phyloP scores from a whole-genome alignment of 2,797 vertebrate genomes.

The Telmatherina bonti region DNA sequence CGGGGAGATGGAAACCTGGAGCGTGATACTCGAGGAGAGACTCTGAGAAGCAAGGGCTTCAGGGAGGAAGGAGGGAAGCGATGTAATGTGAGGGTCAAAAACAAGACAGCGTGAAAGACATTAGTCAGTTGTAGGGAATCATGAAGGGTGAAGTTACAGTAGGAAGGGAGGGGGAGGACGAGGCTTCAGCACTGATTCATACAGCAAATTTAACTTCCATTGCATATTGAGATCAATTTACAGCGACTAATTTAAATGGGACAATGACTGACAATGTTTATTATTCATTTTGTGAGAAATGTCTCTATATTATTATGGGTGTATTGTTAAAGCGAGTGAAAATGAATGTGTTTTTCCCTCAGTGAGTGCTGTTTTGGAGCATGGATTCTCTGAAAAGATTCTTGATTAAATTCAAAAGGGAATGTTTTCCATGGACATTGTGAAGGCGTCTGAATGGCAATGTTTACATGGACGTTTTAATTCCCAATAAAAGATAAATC shows the following conservation, averaged over 20 bases:
- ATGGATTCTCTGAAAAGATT: no score
- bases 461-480: no score
- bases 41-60: not conserved
- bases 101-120: conserved; percentile 34
- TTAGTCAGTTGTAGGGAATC: conserved; percentile 43
- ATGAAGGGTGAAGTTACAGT: conserved; percentile 47
- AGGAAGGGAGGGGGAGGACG: conserved; percentile 11
- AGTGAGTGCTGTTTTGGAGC: no score
- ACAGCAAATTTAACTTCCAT: conserved; percentile 51
- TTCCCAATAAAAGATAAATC: no score
- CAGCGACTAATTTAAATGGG: conserved; percentile 39
- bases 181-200: conserved; percentile 30
- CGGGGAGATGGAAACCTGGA: conserved; percentile 40
- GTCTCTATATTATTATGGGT: conserved; percentile 33
- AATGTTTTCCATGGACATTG: no score
- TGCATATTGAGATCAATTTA: conserved; percentile 49
- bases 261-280: conserved; percentile 38
- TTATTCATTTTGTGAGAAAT: conserved; percentile 27
- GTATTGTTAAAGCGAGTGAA: conserved; percentile 30
- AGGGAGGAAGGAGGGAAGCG: not conserved
- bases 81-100: conserved; percentile 34
- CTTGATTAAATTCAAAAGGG: no score
- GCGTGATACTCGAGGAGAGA: not conserved
- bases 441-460: not conserved
- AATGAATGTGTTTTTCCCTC: not conserved